Evolutionary conservation across 2,797 vertebrate genomes (phyloP).

Genomic region (Lates japonicus): DNA sequence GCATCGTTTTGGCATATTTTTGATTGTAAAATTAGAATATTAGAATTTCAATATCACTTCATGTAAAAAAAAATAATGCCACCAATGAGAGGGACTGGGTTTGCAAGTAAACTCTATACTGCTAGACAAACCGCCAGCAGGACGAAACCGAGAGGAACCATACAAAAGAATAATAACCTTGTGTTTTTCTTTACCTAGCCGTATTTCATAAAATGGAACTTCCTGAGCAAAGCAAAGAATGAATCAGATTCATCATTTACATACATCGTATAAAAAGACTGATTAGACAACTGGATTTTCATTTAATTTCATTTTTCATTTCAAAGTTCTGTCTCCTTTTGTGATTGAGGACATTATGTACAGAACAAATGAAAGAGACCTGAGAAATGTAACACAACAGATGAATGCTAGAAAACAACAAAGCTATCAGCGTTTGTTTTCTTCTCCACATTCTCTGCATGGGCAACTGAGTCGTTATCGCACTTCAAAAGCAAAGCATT

Average conservation of each 20-base stretch:
- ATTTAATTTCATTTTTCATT: slow-evolving; percentile 32
- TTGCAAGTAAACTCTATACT: background rate
- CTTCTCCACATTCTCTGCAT: slow-evolving; percentile 6
- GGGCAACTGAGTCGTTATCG: background rate
- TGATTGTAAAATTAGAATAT: background rate
- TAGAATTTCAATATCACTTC: background rate
- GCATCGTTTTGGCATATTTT: background rate
- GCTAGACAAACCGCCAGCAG: background rate
- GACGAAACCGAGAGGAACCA: background rate
- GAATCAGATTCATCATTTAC: background rate
- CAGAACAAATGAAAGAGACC: background rate
- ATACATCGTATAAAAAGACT: slow-evolving; percentile 2
- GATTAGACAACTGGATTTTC: slow-evolving; percentile 6
- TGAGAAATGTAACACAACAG: slow-evolving; percentile 8
- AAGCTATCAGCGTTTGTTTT: slow-evolving; percentile 29
- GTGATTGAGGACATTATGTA: background rate
- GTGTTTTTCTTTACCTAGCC: background rate
- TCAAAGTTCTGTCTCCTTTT: background rate
- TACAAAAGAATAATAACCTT: background rate
- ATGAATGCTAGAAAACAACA: slow-evolving; percentile 1
- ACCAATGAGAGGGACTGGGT: background rate
- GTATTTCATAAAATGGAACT: background rate
- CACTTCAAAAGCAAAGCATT: slow-evolving; percentile 26
- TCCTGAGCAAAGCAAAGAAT: background rate
- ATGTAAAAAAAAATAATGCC: background rate